A percentile compares a stretch with the other conserved stretches of the same genome.
These are phyloP conservation scores for Emesis furor DNA, from an alignment of 2,888 invertebrate species.

Conservation along the genomic window DNA sequence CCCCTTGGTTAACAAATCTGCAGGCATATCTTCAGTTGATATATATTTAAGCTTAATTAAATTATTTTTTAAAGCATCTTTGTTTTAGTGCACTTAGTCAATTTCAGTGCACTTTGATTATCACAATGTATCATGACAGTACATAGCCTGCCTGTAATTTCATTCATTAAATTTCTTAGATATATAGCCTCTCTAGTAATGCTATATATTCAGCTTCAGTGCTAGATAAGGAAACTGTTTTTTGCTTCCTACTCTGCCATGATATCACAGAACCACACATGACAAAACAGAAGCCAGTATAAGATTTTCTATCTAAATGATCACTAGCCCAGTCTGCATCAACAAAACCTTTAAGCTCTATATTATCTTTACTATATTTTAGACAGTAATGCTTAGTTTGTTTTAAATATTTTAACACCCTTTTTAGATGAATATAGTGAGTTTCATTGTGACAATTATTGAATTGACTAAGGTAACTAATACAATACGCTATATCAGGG, in stretches of 20 bases:
- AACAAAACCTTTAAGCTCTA: no score
- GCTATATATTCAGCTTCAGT: no score
- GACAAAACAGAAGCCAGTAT: no score
- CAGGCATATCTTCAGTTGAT: neutral
- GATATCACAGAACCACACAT: no score
- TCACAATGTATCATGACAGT: neutral
- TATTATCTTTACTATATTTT: neutral
- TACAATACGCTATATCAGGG: neutral
- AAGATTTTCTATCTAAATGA: no score
- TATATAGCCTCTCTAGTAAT: neutral
- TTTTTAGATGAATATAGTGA: neutral
- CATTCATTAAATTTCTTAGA: neutral
- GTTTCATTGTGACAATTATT: neutral
- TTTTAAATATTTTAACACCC: neutral
- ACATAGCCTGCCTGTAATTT: neutral
- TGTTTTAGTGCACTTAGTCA: no score
- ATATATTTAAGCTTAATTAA: neutral
- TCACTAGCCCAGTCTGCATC: no score
- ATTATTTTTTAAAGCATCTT: neutral
- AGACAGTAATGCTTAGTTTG: neutral
- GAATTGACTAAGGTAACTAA: neutral
- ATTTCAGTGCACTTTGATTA: neutral
- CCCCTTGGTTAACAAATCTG: neutral
- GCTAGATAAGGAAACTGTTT: no score
- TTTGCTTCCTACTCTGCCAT: no score